Evolutionary conservation across 2,888 invertebrate species (phyloP), one percentile per base, ranked within the genome.

Genomic region (Amphiduros pacificus): DNA sequence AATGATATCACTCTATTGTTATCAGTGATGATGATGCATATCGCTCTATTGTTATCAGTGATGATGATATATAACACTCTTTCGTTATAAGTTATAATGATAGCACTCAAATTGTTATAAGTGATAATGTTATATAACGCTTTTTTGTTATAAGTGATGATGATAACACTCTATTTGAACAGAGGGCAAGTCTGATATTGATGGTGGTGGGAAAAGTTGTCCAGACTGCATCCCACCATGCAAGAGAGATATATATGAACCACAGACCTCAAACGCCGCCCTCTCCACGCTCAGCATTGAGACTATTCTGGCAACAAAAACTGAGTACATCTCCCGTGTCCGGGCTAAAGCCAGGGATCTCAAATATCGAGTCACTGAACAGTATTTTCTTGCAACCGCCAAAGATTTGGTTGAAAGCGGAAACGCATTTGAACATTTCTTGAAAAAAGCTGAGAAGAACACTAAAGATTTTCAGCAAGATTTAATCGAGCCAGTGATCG

Each of bases 211-310:
- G 22, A 14, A n/a, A 11, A n/a, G 11, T 2, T 55, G 55, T 41
- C 3, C 2, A 2, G n/a, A n/a, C n/a, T 55, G 55, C 20, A 27
- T 6, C 3, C 40, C 36, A 36, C 55, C 55, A 3, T 55, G 55
- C 41, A 22, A 55, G 26, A 24, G 55, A 26, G 55, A 41, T n/a
- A 22, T 55, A 5, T 55, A 55, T 17, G 41, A 55, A 11, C 55
- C 55, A 14, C n/a, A 17, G 22, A 5, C 27, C 2, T 55, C 55
- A 9, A 55, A 55, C 27, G 55, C 55, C 2, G 55, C 55, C 24
- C 55, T 55, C 40, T 55, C 55, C 3, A 26, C 40, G 1, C 55
- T 55, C 41, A 55, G 55, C 27, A 55, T 55, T 6, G 55, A 55
- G 27, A 24, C 24, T 41, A 55, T 55, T 24, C 55, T 55, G 11